Percentiles rank a stretch among this genome's conserved stretches.
Evolutionary conservation across 2,888 invertebrate genomes (phyloP).

Genomic region (Andrena dorsata): DNA sequence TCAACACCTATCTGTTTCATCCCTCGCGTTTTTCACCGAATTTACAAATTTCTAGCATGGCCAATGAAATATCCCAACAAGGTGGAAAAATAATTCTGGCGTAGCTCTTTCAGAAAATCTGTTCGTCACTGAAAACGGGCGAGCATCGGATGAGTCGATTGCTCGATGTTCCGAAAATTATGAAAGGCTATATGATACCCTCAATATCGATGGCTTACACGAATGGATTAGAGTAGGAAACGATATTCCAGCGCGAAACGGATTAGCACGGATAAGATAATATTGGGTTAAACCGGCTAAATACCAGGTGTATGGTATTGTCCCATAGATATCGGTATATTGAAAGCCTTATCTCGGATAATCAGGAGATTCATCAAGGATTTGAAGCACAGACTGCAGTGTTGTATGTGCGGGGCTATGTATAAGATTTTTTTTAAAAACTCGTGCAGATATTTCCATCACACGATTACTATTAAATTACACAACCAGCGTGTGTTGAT

Average conservation of each 20-base stretch:
- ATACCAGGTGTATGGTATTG: conserved; percentile 2
- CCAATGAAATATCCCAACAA: too few species aligned
- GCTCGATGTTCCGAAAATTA: conserved; percentile 39
- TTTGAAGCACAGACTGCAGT: conserved; percentile 15
- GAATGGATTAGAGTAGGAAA: conserved; percentile 54
- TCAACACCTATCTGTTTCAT: too few species aligned
- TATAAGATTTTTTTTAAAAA: not conserved
- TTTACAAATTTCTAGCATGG: too few species aligned
- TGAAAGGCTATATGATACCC: conserved; percentile 15
- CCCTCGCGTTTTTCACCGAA: too few species aligned
- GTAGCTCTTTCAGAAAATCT: too few species aligned
- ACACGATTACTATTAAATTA: too few species aligned
- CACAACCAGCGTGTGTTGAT: too few species aligned
- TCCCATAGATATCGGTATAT: conserved; percentile 7
- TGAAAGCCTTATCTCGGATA: conserved; percentile 12
- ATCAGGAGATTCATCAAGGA: conserved; percentile 29
- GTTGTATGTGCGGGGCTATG: not conserved
- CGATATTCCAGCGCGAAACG: conserved; percentile 48
- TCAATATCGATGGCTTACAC: conserved; percentile 44
- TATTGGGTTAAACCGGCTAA: conserved; percentile 46
- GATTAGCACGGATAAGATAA: conserved; percentile 61
- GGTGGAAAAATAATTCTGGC: too few species aligned
- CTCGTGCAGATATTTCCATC: too few species aligned
- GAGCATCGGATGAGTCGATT: conserved; percentile 53
- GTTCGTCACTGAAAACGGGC: conserved; percentile 37